Evolutionary conservation across 2,888 invertebrate genomes (phyloP).

Genomic region (Steinernema carpocapsae): DNA sequence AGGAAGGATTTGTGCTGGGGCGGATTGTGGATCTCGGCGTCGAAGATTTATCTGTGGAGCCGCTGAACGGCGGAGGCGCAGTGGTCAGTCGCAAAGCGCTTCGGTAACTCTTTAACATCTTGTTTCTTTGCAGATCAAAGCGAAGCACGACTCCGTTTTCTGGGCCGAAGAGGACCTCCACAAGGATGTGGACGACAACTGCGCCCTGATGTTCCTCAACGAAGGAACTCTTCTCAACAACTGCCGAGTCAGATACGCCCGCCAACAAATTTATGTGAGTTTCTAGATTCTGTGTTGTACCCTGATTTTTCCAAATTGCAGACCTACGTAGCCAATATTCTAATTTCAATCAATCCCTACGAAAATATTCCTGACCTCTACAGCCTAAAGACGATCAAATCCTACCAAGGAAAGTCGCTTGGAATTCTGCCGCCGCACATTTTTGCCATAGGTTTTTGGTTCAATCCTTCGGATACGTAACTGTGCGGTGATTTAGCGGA

Average conservation of each 20-base stretch:
- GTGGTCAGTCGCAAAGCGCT: too few relatives aligned
- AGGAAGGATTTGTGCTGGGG: constrained; percentile 83
- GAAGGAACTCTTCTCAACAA: constrained; percentile 94
- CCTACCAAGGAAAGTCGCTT: constrained; percentile 85
- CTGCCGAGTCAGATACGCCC: constrained; percentile 85
- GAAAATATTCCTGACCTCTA: constrained; percentile 88
- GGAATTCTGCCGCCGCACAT: constrained; percentile 94
- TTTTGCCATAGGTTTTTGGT: constrained; percentile 83
- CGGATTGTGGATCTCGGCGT: constrained; percentile 79
- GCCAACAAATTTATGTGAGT: constrained; percentile 94
- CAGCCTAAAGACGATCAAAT: constrained; percentile 81
- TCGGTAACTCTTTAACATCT: neutral
- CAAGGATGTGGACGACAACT: constrained; percentile 93
- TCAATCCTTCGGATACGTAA: constrained; percentile 49
- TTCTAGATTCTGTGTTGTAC: too few relatives aligned
- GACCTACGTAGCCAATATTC: constrained; percentile 97
- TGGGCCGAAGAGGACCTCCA: constrained; percentile 85
- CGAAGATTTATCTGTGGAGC: neutral
- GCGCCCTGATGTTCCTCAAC: constrained; percentile 95
- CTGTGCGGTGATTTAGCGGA: constrained; percentile 77
- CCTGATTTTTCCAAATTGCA: constrained; percentile 72
- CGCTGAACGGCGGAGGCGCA: neutral
- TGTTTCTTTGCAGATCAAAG: neutral
- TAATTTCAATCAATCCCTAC: constrained; percentile 96
- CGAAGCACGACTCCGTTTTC: constrained; percentile 72